Evolutionary conservation across 2,113 vertebrate species (phyloP).

Genomic region (Diphyllodes magnificus): DNA sequence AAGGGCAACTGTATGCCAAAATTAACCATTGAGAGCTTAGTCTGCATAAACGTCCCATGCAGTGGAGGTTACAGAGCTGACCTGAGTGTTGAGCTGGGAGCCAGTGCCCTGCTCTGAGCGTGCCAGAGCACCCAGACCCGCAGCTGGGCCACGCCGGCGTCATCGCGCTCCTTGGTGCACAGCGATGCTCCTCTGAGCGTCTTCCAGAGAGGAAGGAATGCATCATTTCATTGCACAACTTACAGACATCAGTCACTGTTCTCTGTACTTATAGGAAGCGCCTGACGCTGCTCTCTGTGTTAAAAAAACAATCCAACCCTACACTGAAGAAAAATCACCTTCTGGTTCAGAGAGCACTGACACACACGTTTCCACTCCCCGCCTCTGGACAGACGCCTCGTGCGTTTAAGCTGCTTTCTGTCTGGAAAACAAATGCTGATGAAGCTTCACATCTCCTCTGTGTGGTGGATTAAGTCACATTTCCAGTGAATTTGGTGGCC

Average conservation of each 20-base stretch:
- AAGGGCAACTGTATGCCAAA: constrained; percentile 37
- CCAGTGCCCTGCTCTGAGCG: background rate
- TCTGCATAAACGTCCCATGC: background rate
- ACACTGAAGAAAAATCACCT: background rate
- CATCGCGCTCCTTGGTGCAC: fast-evolving
- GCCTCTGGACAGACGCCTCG: background rate
- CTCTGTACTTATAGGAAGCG: fast-evolving
- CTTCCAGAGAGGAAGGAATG: background rate
- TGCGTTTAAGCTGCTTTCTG: background rate
- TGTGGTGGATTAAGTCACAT: background rate
- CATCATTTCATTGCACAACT: background rate
- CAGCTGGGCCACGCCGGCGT: fast-evolving
- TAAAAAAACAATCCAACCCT: background rate
- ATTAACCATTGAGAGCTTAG: constrained; percentile 39
- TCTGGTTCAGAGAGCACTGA: background rate
- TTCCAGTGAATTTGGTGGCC: background rate
- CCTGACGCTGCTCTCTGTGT: background rate
- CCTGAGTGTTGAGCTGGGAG: background rate
- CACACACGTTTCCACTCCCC: background rate
- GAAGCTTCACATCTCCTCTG: background rate
- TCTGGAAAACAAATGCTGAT: background rate
- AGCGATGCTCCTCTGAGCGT: fast-evolving
- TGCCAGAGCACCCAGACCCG: background rate
- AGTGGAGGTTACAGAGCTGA: background rate
- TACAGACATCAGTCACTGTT: background rate